phyloP scores from a whole-genome alignment of 92 coral and sea anemone species.

The Palythoa grandiflora region DNA sequence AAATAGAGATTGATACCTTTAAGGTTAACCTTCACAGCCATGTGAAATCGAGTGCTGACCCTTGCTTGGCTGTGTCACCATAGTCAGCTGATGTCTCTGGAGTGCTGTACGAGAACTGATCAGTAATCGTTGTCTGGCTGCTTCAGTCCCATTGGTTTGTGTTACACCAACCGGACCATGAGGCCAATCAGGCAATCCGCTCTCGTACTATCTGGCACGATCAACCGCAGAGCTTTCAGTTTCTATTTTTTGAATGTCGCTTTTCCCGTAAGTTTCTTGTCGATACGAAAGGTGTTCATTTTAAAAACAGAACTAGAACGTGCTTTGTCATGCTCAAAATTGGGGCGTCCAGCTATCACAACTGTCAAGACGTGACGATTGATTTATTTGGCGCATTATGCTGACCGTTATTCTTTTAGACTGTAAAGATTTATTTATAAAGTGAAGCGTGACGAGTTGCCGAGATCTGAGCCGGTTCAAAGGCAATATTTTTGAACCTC shows the following conservation, averaged over 20 bases:
- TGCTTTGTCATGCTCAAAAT: conserved; percentile 30
- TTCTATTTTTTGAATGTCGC: neutral
- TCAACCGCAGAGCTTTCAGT: neutral
- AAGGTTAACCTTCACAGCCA: neutral
- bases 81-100: conserved; percentile 4
- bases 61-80: neutral
- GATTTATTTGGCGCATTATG: neutral
- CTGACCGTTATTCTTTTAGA: neutral
- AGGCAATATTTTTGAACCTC: too few species aligned
- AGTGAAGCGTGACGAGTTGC: too few species aligned
- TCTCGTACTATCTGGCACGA: neutral
- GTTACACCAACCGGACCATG: neutral
- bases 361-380: neutral
- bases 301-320: conserved; percentile 4
- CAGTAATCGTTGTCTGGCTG: neutral
- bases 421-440: neutral
- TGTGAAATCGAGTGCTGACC: neutral
- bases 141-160: neutral
- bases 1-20: neutral
- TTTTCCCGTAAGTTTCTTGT: neutral
- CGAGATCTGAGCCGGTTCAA: too few species aligned
- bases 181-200: neutral
- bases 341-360: conserved; percentile 1
- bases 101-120: neutral
- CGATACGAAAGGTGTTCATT: neutral